phyloP scores from a whole-genome alignment of 2,888 invertebrate species.

The Capitulum mitella region DNA sequence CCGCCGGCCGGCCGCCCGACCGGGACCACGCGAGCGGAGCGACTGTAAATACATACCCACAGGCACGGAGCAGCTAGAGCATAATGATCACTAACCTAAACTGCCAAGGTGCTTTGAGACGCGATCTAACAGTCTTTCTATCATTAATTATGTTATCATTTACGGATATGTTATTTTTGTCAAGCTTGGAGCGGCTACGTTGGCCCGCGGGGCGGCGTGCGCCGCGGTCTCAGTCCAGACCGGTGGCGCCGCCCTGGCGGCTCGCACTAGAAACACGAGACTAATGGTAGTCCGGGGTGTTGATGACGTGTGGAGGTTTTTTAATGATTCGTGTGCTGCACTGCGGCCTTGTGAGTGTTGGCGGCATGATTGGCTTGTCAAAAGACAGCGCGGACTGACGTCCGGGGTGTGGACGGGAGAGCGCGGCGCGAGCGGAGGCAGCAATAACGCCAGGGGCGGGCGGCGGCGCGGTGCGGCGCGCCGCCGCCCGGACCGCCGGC shows the following conservation, averaged over 20 bases:
- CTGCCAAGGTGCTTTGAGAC: conserved; percentile 12
- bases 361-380: not conserved
- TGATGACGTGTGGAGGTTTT: not conserved
- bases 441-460: not conserved
- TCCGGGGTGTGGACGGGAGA: not conserved
- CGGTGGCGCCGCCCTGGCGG: not conserved
- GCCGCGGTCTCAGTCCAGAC: not conserved
- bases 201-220: not conserved
- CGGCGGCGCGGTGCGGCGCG: not conserved
- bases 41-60: not conserved
- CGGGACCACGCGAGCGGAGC: not conserved
- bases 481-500: not conserved
- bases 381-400: conserved; percentile 2
- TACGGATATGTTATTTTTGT: conserved; percentile 9
- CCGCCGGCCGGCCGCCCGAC: not conserved
- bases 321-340: not conserved
- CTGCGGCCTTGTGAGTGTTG: not conserved
- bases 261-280: not conserved
- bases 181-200: not conserved
- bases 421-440: not conserved
- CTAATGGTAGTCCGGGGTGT: not conserved
- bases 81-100: conserved; percentile 20
- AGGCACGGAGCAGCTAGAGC: conserved; percentile 1
- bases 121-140: conserved; percentile 22
- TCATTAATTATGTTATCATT: conserved; percentile 22